Conservation (phyloP, 1,140 invertebrate genomes). For the Magallana angulata region DNA sequence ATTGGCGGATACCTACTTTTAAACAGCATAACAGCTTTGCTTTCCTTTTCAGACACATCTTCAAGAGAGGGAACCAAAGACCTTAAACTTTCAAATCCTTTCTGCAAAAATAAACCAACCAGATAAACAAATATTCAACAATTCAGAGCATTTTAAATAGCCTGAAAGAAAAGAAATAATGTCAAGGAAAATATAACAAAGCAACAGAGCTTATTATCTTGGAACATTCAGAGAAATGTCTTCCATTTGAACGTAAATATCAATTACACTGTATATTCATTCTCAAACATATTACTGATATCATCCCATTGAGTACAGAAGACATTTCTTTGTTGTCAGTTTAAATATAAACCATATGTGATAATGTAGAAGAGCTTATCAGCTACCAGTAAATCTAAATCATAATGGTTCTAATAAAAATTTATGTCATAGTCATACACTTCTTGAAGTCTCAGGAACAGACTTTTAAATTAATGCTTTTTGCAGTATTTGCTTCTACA, state of each 20-base stretch:
- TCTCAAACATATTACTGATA: not conserved
- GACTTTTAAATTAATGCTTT: too few species aligned
- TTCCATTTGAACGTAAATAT: not conserved
- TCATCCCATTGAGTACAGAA: not conserved
- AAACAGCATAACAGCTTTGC: constrained; percentile 95
- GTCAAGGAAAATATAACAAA: not conserved
- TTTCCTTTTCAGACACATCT: constrained; percentile 92
- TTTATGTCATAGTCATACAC: too few species aligned
- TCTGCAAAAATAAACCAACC: constrained; percentile 78
- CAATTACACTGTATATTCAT: not conserved
- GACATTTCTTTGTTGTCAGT: not conserved
- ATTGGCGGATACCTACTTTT: constrained; percentile 84
- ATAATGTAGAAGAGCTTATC: not conserved
- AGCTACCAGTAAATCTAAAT: too few species aligned
- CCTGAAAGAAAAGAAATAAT: not conserved
- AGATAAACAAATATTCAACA: constrained; percentile 41
- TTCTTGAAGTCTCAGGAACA: too few species aligned
- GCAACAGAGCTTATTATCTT: too few species aligned
- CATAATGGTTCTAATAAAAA: too few species aligned
- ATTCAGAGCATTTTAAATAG: not conserved
- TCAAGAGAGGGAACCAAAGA: constrained; percentile 91
- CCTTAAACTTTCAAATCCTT: constrained; percentile 95
- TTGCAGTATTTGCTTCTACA: not conserved
- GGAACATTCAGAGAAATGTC: not conserved
- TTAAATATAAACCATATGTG: not conserved